A percentile compares a stretch with the other conserved stretches of the same genome.
Evolutionary conservation across 2,888 invertebrate species (phyloP).

Genomic region (Peribatodes rhomboidaria): DNA sequence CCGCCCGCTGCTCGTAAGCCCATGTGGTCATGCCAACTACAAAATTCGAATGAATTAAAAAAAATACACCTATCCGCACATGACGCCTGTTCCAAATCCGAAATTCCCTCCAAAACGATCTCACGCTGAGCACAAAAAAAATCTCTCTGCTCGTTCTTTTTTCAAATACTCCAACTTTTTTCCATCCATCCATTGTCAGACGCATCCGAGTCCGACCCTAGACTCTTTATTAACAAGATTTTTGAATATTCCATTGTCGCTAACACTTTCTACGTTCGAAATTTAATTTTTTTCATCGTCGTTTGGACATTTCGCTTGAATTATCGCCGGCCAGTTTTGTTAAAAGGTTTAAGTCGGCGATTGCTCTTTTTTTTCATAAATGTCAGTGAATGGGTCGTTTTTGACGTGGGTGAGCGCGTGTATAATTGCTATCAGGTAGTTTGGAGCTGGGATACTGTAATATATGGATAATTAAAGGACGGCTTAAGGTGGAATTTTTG

Average conservation of each 20-base stretch:
- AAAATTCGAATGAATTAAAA: slow-evolving; percentile 56
- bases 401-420: slow-evolving; percentile 86
- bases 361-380: slow-evolving; percentile 77
- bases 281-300: slow-evolving; percentile 72
- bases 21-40: slow-evolving; percentile 49
- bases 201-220: slow-evolving; percentile 65
- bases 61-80: slow-evolving; percentile 68
- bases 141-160: slow-evolving; percentile 70
- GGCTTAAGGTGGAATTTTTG: slow-evolving; percentile 85
- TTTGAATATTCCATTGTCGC: slow-evolving; percentile 84
- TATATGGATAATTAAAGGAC: slow-evolving; percentile 86
- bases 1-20: slow-evolving; percentile 60
- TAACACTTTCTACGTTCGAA: slow-evolving; percentile 85
- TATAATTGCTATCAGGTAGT: slow-evolving; percentile 86
- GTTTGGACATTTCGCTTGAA: slow-evolving; percentile 86
- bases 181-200: slow-evolving; percentile 62
- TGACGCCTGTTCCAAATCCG: slow-evolving; percentile 80
- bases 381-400: slow-evolving; percentile 76
- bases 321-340: slow-evolving; percentile 85
- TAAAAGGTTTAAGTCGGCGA: slow-evolving; percentile 79
- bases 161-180: slow-evolving; percentile 53
- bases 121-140: slow-evolving; percentile 82
- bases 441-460: slow-evolving; percentile 76
- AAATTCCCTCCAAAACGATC: slow-evolving; percentile 83
- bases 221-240: slow-evolving; percentile 86